Percentiles rank a stretch among this genome's conserved stretches.
These are phyloP conservation scores for Periphyllus acericola DNA, from an alignment of 2,888 invertebrate species.

Conservation along the genomic window DNA sequence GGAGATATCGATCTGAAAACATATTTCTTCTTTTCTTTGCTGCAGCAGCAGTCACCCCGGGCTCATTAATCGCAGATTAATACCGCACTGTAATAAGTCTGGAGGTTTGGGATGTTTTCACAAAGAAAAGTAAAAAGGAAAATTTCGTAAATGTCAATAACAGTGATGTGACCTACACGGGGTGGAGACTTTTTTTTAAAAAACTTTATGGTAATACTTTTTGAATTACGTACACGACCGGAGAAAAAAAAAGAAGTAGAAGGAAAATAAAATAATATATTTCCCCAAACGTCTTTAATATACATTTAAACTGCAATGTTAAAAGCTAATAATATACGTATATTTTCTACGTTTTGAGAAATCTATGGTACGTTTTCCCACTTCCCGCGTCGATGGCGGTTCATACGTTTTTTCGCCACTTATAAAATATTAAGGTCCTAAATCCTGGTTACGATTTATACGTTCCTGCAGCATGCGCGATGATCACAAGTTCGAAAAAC, in stretches of 20 bases:
- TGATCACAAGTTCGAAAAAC: too few relatives aligned
- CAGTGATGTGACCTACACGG: conserved; percentile 24
- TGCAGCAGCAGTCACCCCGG: neutral
- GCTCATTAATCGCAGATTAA: conserved; percentile 27
- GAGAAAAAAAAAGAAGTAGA: neutral
- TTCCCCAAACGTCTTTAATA: conserved; percentile 1
- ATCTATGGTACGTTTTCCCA: neutral
- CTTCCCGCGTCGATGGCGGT: too few relatives aligned
- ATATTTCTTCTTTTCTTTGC: neutral
- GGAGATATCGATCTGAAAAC: neutral
- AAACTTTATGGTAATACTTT: conserved; percentile 19
- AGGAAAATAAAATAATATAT: conserved; percentile 31
- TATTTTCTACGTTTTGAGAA: too few relatives aligned
- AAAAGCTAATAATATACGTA: too few relatives aligned
- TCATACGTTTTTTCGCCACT: too few relatives aligned
- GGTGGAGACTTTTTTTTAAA: neutral
- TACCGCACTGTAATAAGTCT: neutral
- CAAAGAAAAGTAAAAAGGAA: neutral
- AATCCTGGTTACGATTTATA: too few relatives aligned
- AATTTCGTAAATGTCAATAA: conserved; percentile 39
- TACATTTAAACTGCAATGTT: too few relatives aligned
- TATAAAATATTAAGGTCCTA: too few relatives aligned
- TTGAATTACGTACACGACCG: conserved; percentile 3
- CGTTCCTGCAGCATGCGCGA: too few relatives aligned
- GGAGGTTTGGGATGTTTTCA: neutral